A percentile compares a stretch with the other conserved stretches of the same genome.
phyloP scores from a whole-genome alignment of 2,113 vertebrate genomes.

The Gila orcuttii region DNA sequence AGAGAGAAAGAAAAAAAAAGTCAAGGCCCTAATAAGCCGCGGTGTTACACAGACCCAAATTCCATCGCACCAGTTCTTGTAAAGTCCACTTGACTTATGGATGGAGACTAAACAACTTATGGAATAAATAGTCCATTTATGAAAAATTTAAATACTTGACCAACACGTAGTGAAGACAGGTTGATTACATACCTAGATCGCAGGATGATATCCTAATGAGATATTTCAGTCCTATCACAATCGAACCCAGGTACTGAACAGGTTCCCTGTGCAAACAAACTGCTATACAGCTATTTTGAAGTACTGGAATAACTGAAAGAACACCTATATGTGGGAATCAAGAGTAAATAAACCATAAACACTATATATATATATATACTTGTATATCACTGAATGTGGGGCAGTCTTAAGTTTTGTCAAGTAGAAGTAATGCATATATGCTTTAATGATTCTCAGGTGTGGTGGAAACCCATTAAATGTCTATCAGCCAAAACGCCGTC shows the following conservation, averaged over 20 bases:
- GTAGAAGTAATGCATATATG: not conserved
- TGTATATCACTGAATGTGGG: not conserved
- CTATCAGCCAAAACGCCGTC: slow-evolving; percentile 21
- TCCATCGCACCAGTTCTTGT: slow-evolving; percentile 19
- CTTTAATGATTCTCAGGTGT: not conserved
- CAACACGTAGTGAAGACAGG: slow-evolving; percentile 55
- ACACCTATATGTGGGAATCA: slow-evolving; percentile 52
- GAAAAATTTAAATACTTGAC: slow-evolving; percentile 28
- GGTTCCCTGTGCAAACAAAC: slow-evolving; percentile 53
- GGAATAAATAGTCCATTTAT: slow-evolving; percentile 31
- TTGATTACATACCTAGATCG: slow-evolving; percentile 58
- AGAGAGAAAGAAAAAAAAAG: not conserved
- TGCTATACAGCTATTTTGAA: slow-evolving; percentile 48
- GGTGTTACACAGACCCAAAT: slow-evolving; percentile 8
- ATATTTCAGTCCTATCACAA: slow-evolving; percentile 56
- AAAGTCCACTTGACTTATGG: slow-evolving; percentile 24
- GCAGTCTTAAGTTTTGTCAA: not conserved
- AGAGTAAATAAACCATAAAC: slow-evolving; percentile 44
- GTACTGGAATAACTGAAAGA: slow-evolving; percentile 50
- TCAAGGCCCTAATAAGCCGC: slow-evolving; percentile 34
- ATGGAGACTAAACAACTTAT: not conserved
- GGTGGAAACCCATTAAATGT: slow-evolving; percentile 14
- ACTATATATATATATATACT: not conserved
- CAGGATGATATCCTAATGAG: slow-evolving; percentile 58
- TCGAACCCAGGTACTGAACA: slow-evolving; percentile 55